Percentiles rank a stretch among this genome's conserved stretches.
Evolutionary conservation across 2,888 invertebrate genomes (phyloP).

Genomic region (Aporophyla nigra): DNA sequence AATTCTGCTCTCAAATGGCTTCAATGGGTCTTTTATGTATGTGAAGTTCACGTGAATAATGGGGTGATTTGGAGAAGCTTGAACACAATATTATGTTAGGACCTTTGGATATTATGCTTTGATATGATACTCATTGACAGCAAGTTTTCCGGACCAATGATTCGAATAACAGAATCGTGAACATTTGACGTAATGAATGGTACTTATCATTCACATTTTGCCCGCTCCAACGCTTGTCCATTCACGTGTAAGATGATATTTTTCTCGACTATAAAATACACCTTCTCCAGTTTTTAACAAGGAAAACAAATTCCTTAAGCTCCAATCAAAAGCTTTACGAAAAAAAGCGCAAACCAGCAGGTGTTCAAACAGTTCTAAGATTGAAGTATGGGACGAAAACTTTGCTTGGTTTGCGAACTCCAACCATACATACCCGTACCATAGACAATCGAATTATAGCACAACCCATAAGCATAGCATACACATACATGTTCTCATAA

Average conservation of each 20-base stretch:
- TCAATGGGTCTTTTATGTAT: conserved; percentile 44
- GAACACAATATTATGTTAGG: conserved; percentile 35
- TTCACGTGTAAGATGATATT: conserved; percentile 47
- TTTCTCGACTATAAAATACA: conserved; percentile 13
- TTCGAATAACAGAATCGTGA: conserved; percentile 41
- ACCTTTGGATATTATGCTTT: conserved; percentile 3
- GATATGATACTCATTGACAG: conserved; percentile 32
- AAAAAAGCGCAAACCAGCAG: background rate
- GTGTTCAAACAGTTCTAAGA: background rate
- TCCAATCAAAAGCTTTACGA: background rate
- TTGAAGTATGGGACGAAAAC: background rate
- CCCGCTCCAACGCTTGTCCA: conserved; percentile 34
- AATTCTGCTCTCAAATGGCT: conserved; percentile 46
- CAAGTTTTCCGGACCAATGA: conserved; percentile 57
- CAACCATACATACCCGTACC: background rate
- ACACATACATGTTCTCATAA: conserved; percentile 52
- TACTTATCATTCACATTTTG: conserved; percentile 44
- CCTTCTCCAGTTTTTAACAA: conserved; percentile 11
- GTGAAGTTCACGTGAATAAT: conserved; percentile 42
- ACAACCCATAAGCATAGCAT: conserved; percentile 23
- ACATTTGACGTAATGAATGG: conserved; percentile 54
- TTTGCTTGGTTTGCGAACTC: background rate
- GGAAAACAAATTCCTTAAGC: background rate
- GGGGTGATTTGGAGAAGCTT: conserved; percentile 35
- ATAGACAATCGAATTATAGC: conserved; percentile 32